phyloP scores from a whole-genome alignment of 2,113 vertebrate genomes.

The Pteropus alecto region DNA sequence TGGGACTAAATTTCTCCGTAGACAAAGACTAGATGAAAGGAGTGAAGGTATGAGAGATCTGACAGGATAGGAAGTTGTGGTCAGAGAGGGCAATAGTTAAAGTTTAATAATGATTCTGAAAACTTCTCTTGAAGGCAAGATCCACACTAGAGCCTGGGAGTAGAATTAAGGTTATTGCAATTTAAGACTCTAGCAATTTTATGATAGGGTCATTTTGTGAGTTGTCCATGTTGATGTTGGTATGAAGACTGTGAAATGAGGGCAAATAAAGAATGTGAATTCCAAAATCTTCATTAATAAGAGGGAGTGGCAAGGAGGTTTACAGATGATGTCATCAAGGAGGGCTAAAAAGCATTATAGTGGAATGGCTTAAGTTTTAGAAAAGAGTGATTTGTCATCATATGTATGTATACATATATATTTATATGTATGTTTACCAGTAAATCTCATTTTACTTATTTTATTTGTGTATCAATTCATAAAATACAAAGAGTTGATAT shows the following conservation, averaged over 20 bases:
- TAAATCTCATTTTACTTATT: conserved; percentile 1
- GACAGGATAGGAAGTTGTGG: not conserved
- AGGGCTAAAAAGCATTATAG: not conserved
- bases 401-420: not conserved
- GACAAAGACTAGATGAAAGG: not conserved
- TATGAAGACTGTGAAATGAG: not conserved
- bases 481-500: not conserved
- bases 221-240: not conserved
- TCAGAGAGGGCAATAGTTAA: not conserved
- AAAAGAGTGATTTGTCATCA: not conserved
- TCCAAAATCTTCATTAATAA: not conserved
- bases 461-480: not conserved
- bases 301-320: not conserved
- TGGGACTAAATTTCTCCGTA: not conserved
- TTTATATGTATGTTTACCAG: not conserved
- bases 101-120: not conserved
- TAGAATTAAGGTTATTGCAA: not conserved
- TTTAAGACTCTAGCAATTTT: not conserved
- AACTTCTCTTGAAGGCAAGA: not conserved
- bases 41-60: not conserved
- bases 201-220: not conserved
- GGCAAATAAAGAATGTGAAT: not conserved
- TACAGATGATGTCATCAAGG: not conserved
- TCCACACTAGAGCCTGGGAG: not conserved
- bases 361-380: not conserved